A percentile compares a stretch with the other conserved stretches of the same genome.
Evolutionary conservation across 2,888 invertebrate genomes (phyloP).

Genomic region (Agrenia bidenticulata): DNA sequence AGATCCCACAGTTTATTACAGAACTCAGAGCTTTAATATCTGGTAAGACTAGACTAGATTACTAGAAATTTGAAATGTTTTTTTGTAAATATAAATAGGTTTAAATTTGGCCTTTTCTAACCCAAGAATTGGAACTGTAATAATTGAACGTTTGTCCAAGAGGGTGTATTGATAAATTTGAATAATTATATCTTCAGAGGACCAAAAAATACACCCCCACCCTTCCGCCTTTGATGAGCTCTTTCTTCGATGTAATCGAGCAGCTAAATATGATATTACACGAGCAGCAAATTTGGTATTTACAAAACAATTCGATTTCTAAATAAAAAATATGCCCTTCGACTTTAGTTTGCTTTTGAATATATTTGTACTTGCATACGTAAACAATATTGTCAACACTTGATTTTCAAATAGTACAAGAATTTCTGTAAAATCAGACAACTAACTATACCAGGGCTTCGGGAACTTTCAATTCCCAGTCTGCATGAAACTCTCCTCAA

Average conservation of each 20-base stretch:
- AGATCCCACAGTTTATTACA: background rate
- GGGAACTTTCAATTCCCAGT: too few relatives aligned
- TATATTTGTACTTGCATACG: too few relatives aligned
- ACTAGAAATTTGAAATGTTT: background rate
- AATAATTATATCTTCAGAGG: too few relatives aligned
- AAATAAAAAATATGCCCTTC: background rate
- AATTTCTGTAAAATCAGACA: too few relatives aligned
- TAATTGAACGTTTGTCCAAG: too few relatives aligned
- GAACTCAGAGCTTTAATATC: background rate
- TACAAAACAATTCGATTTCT: background rate
- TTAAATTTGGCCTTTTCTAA: too few relatives aligned
- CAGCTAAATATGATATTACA: constrained; percentile 2
- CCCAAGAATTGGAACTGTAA: too few relatives aligned
- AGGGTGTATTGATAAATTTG: too few relatives aligned
- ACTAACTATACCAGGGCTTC: too few relatives aligned
- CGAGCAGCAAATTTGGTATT: constrained; percentile 4
- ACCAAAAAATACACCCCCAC: background rate
- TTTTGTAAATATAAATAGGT: background rate
- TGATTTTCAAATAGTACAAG: too few relatives aligned
- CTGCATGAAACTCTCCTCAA: constrained; percentile 9
- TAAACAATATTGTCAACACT: too few relatives aligned
- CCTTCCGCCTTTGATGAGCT: background rate
- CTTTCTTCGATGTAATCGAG: background rate
- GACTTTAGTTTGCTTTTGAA: background rate
- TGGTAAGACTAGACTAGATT: background rate